Conservation (phyloP, 2,113 vertebrate species). For the Limanda limanda region DNA sequence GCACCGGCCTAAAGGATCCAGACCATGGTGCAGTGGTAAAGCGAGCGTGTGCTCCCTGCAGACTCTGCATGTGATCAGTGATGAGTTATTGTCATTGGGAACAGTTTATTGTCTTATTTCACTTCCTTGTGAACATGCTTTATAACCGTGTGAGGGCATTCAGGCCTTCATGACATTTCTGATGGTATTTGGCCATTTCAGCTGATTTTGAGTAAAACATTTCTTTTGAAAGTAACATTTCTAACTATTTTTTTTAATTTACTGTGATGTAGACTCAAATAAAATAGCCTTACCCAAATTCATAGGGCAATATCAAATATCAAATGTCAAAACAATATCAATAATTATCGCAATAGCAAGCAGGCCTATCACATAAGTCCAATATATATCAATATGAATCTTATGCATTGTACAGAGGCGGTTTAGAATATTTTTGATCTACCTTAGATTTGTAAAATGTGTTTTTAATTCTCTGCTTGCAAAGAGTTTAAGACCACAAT, state of each 20-base stretch:
- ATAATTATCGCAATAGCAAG: not conserved
- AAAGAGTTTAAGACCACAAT: too few species aligned
- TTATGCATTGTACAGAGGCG: too few species aligned
- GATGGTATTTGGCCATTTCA: not conserved
- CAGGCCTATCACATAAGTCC: too few species aligned
- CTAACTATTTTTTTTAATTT: too few species aligned
- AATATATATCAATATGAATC: too few species aligned
- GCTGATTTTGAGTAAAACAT: too few species aligned
- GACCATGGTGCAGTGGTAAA: constrained; percentile 49
- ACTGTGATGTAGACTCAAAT: not conserved
- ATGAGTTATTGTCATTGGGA: constrained; percentile 52
- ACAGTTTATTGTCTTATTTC: not conserved
- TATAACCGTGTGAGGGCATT: not conserved
- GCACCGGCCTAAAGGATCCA: constrained; percentile 55
- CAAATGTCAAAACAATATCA: too few species aligned
- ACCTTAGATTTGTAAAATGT: not conserved
- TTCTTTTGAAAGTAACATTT: too few species aligned
- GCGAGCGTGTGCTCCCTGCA: constrained; percentile 17
- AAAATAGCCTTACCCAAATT: too few species aligned
- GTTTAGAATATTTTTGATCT: too few species aligned
- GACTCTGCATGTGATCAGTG: constrained; percentile 30
- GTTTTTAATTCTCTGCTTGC: not conserved
- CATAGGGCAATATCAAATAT: too few species aligned
- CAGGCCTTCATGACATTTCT: not conserved
- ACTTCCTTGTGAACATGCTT: not conserved